These are phyloP conservation scores for Osmerus eperlanus DNA, from an alignment of 2,113 vertebrate genomes.

Conservation along the genomic window DNA sequence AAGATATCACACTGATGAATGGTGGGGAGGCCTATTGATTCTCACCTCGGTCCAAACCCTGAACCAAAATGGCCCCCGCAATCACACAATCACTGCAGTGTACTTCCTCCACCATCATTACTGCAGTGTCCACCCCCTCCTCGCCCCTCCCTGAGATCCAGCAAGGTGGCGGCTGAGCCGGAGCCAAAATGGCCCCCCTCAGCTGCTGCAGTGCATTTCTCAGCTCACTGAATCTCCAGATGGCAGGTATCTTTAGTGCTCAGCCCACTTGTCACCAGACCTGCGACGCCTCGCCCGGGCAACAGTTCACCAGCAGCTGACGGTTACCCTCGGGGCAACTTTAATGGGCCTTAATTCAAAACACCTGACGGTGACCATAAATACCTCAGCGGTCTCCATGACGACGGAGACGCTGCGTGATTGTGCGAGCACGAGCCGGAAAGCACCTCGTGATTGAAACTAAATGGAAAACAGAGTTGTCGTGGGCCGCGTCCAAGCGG, in stretches of 20 bases:
- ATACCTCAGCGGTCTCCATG: slow-evolving; percentile 28
- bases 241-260: slow-evolving; percentile 58
- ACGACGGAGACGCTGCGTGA: slow-evolving; percentile 35
- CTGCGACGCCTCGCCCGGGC: slow-evolving; percentile 39
- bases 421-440: slow-evolving; percentile 19
- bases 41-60: not conserved
- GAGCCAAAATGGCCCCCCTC: slow-evolving; percentile 36
- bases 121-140: slow-evolving; percentile 9
- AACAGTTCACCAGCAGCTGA: slow-evolving; percentile 22
- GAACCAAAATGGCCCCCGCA: not conserved
- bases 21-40: not conserved
- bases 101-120: not conserved
- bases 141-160: slow-evolving; percentile 8
- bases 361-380: slow-evolving; percentile 47
- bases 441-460: slow-evolving; percentile 37
- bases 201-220: slow-evolving; percentile 51
- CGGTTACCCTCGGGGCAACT: slow-evolving; percentile 29
- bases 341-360: slow-evolving; percentile 59
- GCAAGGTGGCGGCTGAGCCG: slow-evolving; percentile 17
- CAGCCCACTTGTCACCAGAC: slow-evolving; percentile 39
- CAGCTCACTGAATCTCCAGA: slow-evolving; percentile 56
- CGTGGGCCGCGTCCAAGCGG: too few species aligned
- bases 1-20: too few species aligned
- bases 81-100: too few species aligned
- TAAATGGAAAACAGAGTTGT: slow-evolving; percentile 15